Evolutionary conservation across 2,113 vertebrate genomes (phyloP).

Genomic region (Capreolus pygargus): DNA sequence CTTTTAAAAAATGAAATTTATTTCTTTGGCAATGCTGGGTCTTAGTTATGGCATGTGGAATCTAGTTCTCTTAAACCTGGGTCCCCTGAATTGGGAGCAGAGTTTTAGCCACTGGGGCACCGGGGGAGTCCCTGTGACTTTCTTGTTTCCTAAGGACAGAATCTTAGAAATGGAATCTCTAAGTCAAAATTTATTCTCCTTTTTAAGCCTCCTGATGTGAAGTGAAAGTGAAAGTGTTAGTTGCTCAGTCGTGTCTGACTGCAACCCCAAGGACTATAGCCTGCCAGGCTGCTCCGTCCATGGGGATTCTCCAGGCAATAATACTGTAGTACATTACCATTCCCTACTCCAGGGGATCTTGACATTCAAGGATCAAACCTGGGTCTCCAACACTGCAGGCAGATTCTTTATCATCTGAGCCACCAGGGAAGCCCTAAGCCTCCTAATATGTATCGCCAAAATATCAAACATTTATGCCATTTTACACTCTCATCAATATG

Average conservation of each 20-base stretch:
- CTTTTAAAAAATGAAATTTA: background rate
- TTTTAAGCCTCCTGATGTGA: background rate
- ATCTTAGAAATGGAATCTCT: background rate
- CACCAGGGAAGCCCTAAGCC: background rate
- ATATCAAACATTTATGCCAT: background rate
- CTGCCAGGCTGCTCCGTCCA: fast-evolving
- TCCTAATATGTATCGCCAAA: background rate
- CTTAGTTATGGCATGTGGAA: background rate
- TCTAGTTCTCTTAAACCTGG: background rate
- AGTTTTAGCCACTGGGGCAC: background rate
- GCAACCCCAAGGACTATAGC: background rate
- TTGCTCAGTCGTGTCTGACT: background rate
- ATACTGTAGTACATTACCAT: background rate
- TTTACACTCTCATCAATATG: background rate
- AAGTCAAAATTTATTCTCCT: background rate
- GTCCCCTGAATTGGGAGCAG: background rate
- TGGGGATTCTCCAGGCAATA: background rate
- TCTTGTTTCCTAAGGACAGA: background rate
- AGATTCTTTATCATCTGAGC: background rate
- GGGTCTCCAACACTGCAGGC: background rate
- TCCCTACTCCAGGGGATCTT: background rate
- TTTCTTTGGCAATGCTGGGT: background rate
- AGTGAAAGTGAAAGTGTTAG: background rate
- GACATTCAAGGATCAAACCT: background rate
- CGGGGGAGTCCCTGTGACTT: fast-evolving